Evolutionary conservation across 2,888 invertebrate species (phyloP), one percentile per base, ranked within the genome.

Genomic region (Tetramorium bicarinatum): DNA sequence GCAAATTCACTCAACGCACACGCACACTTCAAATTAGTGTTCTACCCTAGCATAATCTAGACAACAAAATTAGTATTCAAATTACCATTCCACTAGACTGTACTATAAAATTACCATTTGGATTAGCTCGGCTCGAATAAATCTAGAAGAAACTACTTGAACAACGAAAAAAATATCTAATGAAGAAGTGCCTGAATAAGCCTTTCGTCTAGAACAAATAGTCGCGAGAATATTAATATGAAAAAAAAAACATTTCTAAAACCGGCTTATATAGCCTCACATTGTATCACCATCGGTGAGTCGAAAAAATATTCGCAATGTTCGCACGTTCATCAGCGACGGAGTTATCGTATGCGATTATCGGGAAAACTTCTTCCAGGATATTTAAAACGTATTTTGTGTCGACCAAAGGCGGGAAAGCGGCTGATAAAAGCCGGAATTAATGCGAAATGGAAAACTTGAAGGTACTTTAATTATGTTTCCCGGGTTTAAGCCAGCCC

Each of bases 41-140:
- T 76, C 82, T 72, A 76, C 61, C 54, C 64, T 69, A 47, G 56
- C 21, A 38, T 71, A 69, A 47, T 66, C 74, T 54, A 74, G 79
- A 83, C 87, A 89, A 89, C 89, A 85, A 85, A 89, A 88, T 88
- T 88, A 88, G 83, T 83, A 87, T 89, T 87, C 82, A 85, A 89
- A 88, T 88, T 88, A 89, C 64, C 69, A 38, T 62, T 52, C 21
- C 59, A 29, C 77, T 44, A 77, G 38, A 76, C 25, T 49, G 4
- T 47, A 25, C 69, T 59, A 47, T 80, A 80, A 80, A 80, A 80
- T 71, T 79, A 71, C 56, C 71, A 79, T 79, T 34, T 71, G 79
- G 3, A 71, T 79, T 59, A 79, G 41, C 44, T 59, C 21, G 34
- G 8, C 21, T 34, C 34, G 25, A 71, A 41, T 34, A 56, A 41